phyloP scores from a whole-genome alignment of 2,888 invertebrate genomes.

The Magallana nippona region DNA sequence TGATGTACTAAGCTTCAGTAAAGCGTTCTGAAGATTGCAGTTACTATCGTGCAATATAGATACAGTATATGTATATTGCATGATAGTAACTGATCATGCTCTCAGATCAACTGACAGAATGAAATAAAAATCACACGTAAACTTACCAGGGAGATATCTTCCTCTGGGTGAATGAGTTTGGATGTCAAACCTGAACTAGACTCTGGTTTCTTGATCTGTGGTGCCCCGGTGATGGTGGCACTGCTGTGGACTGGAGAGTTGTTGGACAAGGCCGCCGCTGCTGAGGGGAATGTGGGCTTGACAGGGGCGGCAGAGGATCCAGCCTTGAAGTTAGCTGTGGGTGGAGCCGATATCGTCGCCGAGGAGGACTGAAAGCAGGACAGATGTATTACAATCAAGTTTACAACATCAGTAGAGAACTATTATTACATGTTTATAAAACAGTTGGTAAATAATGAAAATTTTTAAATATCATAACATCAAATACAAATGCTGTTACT shows the following conservation, averaged over 20 bases:
- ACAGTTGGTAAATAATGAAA: neutral
- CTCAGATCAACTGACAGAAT: neutral
- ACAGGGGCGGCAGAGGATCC: slow-evolving; percentile 1
- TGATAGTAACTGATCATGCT: neutral
- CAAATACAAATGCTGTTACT: no score
- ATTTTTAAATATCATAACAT: no score
- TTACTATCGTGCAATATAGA: neutral
- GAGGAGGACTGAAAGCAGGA: slow-evolving; percentile 42
- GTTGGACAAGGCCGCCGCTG: slow-evolving; percentile 55
- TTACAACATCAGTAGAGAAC: neutral
- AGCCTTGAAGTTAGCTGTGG: slow-evolving; percentile 32
- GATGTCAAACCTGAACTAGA: slow-evolving; percentile 78
- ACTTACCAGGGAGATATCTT: slow-evolving; percentile 78
- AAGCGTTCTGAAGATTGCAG: neutral
- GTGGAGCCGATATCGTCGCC: slow-evolving; percentile 38
- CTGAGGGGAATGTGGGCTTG: slow-evolving; percentile 76
- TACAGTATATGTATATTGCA: neutral
- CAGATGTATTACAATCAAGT: neutral
- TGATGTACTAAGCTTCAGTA: neutral
- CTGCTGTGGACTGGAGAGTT: slow-evolving; percentile 53
- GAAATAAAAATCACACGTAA: neutral
- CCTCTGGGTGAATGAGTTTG: slow-evolving; percentile 78
- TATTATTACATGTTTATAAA: neutral
- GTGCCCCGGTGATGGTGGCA: slow-evolving; percentile 76
- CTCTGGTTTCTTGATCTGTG: slow-evolving; percentile 78